phyloP scores from a whole-genome alignment of 2,888 invertebrate genomes.

The Kryphioiulus occultus region DNA sequence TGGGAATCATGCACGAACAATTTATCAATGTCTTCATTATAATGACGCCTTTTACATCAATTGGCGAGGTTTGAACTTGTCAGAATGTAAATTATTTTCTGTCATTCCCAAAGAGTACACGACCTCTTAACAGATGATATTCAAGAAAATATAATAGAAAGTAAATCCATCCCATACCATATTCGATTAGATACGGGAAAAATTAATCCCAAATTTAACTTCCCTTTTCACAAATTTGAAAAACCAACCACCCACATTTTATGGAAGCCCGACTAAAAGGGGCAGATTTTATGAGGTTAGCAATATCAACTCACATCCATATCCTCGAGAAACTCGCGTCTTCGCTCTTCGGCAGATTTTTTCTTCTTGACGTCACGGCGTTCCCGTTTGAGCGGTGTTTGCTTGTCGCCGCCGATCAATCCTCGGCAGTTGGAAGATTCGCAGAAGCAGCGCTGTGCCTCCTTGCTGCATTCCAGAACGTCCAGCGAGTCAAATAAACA shows the following conservation, averaged over 20 bases:
- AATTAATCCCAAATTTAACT: not conserved
- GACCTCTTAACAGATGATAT: not conserved
- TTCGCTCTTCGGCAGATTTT: constrained; percentile 54
- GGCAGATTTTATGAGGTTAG: constrained; percentile 11
- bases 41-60: not conserved
- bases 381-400: constrained; percentile 54
- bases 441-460: constrained; percentile 96
- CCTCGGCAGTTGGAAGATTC: constrained; percentile 89
- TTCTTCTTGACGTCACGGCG: constrained; percentile 55
- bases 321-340: constrained; percentile 70
- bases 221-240: not conserved
- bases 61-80: not conserved
- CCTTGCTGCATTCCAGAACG: constrained; percentile 71
- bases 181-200: not conserved
- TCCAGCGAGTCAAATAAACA: not conserved
- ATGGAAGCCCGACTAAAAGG: not conserved
- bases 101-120: not conserved
- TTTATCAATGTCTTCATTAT: not conserved
- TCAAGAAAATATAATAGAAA: no score
- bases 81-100: not conserved
- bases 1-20: no score
- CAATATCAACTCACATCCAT: constrained; percentile 66
- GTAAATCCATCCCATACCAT: not conserved
- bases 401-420: constrained; percentile 77
- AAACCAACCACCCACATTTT: not conserved